Percentiles rank a stretch among this genome's conserved stretches.
phyloP scores from a whole-genome alignment of 2,888 invertebrate genomes.

The Gnatocerus cornutus region DNA sequence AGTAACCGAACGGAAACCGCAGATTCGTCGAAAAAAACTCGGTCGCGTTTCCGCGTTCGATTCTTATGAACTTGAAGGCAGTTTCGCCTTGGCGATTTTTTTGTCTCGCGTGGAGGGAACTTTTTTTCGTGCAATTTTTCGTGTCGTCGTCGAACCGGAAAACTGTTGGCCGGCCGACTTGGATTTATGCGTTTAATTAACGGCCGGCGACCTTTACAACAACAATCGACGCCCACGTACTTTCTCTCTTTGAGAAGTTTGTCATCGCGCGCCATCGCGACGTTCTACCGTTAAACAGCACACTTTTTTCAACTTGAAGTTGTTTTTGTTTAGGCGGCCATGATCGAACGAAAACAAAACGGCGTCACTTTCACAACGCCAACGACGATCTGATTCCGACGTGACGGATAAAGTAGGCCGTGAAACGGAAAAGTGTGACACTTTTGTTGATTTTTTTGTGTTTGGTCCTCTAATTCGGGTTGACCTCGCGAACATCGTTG shows the following conservation, averaged over 20 bases:
- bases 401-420: conserved; percentile 17
- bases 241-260: conserved; percentile 20
- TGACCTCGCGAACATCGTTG: neutral
- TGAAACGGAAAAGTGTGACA: conserved; percentile 40
- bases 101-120: neutral
- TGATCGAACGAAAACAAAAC: conserved; percentile 27
- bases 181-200: conserved; percentile 10
- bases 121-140: neutral
- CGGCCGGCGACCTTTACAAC: conserved; percentile 29
- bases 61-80: neutral
- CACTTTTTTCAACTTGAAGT: conserved; percentile 11
- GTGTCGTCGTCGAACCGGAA: neutral
- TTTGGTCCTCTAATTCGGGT: conserved; percentile 1
- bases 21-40: conserved; percentile 24
- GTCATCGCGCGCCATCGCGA: neutral
- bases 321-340: conserved; percentile 8
- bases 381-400: conserved; percentile 20
- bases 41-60: conserved; percentile 24
- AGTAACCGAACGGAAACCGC: conserved; percentile 34
- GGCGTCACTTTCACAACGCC: conserved; percentile 35
- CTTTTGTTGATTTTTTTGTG: conserved; percentile 14
- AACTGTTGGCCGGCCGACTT: conserved; percentile 4
- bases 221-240: conserved; percentile 31
- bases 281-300: conserved; percentile 28
- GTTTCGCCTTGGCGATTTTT: conserved; percentile 1